Conservation (phyloP, 1,140 invertebrate genomes). For the Melipona quadrifasciata region DNA sequence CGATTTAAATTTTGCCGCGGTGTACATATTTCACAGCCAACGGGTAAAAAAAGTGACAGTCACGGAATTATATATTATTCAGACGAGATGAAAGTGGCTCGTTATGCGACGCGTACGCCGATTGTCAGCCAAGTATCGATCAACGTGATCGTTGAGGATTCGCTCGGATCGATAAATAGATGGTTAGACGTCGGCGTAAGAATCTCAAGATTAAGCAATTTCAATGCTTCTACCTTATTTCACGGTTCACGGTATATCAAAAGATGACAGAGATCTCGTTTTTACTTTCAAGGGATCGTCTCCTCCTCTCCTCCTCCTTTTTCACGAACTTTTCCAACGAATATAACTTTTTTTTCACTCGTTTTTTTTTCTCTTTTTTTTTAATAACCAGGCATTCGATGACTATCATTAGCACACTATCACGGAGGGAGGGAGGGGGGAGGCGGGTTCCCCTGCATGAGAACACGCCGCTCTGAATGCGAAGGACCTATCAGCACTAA, state of each 20-base stretch:
- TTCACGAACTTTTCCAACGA: neutral
- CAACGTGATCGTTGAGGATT: neutral
- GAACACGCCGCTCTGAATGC: slow-evolving; percentile 20
- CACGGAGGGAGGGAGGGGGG: too few species aligned
- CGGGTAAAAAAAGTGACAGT: neutral
- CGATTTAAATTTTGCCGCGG: neutral
- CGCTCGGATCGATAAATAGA: neutral
- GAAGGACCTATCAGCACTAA: slow-evolving; percentile 53
- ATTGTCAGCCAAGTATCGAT: neutral
- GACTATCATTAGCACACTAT: too few species aligned
- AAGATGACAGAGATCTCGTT: neutral
- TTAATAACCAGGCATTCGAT: neutral
- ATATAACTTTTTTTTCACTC: neutral
- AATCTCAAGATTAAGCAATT: too few species aligned
- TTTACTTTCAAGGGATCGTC: neutral
- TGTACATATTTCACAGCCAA: neutral
- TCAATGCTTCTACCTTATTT: too few species aligned
- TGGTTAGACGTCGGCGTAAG: too few species aligned
- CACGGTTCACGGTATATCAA: neutral
- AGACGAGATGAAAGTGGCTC: neutral
- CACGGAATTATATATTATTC: slow-evolving; percentile 9
- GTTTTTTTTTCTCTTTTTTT: neutral
- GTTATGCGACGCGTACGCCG: neutral
- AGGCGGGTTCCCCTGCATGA: slow-evolving; percentile 6
- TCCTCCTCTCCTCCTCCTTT: too few species aligned